Evolutionary conservation across 2,113 vertebrate genomes (phyloP).

Genomic region (Scytalopus superciliaris): DNA sequence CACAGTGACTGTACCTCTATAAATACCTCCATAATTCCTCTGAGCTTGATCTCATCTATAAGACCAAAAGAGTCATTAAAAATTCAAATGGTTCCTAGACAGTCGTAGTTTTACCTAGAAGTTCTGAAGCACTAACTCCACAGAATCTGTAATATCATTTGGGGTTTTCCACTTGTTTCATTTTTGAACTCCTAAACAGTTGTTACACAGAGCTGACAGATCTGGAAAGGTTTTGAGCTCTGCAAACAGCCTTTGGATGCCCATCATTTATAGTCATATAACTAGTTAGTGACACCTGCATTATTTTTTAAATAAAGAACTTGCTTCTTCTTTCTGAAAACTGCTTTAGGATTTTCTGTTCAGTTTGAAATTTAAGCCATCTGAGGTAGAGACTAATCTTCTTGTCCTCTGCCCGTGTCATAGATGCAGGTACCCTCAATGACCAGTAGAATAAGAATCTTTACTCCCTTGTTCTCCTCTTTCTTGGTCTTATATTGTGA

Average conservation of each 20-base stretch:
- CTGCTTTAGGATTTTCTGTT: background rate
- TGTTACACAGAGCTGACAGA: background rate
- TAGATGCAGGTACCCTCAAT: background rate
- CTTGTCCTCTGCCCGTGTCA: background rate
- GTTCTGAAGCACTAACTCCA: background rate
- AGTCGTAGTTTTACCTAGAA: background rate
- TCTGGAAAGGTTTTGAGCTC: background rate
- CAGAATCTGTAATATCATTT: background rate
- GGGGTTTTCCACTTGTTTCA: background rate
- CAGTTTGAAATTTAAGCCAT: background rate
- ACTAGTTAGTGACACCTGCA: background rate
- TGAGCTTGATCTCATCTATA: background rate
- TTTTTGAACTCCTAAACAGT: background rate
- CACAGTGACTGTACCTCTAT: background rate
- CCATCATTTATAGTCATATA: background rate
- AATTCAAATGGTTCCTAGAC: fast-evolving
- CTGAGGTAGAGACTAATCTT: background rate
- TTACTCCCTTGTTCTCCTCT: background rate
- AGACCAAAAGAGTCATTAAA: background rate
- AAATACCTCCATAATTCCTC: background rate
- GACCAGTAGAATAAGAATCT: background rate
- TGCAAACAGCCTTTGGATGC: background rate
- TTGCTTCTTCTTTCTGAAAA: background rate
- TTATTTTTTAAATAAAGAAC: background rate
- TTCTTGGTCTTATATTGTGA: background rate